Evolutionary conservation across 2,113 vertebrate genomes (phyloP), one percentile per base, ranked within the genome.

Genomic region (Crotalus tigris): DNA sequence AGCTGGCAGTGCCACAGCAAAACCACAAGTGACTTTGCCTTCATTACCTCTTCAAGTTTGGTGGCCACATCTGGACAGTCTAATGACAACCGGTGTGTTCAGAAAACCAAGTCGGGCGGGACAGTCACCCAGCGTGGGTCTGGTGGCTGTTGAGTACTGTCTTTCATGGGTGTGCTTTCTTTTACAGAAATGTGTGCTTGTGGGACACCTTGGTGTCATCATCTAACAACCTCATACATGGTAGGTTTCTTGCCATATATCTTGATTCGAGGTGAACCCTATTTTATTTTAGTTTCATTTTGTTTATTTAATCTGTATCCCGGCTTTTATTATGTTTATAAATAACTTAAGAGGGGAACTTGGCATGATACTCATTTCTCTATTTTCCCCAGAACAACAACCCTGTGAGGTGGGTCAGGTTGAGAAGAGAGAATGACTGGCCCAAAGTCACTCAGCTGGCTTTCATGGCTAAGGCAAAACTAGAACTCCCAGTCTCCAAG

Each of bases 1-100:
- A 99, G 98, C 90, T 99, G 99, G 99, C 99, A 99, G 97, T 99
- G 99, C 96, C 99, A 99, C 97, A 98, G 97, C 95, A 99, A 99
- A 97, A 98, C 98, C 93, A 98, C 98, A 75, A 98, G 99, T 93
- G 99, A 99, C 96, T 99, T 99, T 89, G 98, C 99, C 26, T 99
- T 99, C 96, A 98, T 99, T 97, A 99, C 99, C 15, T 99, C 99
- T 89, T 99, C 99, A 86, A 99, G 99, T 96, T 98, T 99, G 90
- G 99, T 99, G 92, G 99, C 98, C 94, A 99, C 99, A 17, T 98
- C 99, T 0, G 99, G 99, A 94, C 99, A 99, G 94, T 99, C 99
- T 97, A 99, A 97, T 87, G 99, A 99, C 91, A 98, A 98, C 97
- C 99, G 99, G 99, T 99, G 92, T 88, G 96, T 95, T 94, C 91